Base-by-base conservation (phyloP, 2,888 invertebrate genomes). In the Dusona sp. region DNA sequence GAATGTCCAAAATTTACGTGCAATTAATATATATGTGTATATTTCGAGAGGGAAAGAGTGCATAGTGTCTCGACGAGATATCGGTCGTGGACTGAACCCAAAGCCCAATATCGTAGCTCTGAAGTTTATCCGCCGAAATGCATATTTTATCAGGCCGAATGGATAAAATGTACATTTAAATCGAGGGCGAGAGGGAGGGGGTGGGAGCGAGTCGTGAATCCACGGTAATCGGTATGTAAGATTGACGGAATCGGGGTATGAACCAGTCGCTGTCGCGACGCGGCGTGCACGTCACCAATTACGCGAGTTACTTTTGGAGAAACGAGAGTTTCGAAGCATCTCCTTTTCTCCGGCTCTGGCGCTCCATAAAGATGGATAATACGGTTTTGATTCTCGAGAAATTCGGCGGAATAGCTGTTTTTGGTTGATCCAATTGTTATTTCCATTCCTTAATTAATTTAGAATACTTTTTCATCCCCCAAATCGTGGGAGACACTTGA, bases 211-310 rank as follows among this genome's bases (percentile, higher is more conserved):
- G 38, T 67, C 48, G 38, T 36, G 61, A 42, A n/a, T 80, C 45
- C 82, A 82, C 51, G 51, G 79, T 87, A 87, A 87, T 85, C 77
- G 84, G 74, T 65, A 45, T 72, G 74, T 78, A 78, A 90, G 92
- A 92, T 92, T 93, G 93, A 93, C 93, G 91, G 92, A 94, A 93
- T 92, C 91, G 90, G 93, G 93, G 86, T 93, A 93, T 87, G 87
- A 73, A 68, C 57, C 67, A 73, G 77, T 88, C 90, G 91, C 89
- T 91, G 92, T 92, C 92, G 92, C 92, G 92, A 92, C 92, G 91
- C 89, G 48, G 70, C 54, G 29, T 25, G 79, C 75, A 67, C 57
- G 57, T 91, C 90, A 89, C 91, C 91, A 92, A 93, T 93, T 93
- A 93, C 93, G 92, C 89, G 91, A 92, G 90, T 93, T 91, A 92